These are phyloP conservation scores for Pammene aurita DNA, from an alignment of 2,888 invertebrate species.

Conservation along the genomic window DNA sequence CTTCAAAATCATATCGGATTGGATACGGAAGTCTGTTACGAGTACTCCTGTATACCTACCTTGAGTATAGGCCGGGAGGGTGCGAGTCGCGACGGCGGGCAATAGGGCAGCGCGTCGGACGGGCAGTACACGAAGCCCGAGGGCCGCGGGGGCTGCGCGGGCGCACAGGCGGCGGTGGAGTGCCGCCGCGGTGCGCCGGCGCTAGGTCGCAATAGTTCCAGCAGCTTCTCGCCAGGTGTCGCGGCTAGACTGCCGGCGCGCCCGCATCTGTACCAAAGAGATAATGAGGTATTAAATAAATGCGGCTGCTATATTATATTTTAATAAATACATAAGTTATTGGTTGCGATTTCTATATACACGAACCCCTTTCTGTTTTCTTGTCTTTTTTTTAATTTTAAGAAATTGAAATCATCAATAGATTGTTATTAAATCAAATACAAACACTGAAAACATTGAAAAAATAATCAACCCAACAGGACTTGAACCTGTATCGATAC, in stretches of 20 bases:
- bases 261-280: conserved; percentile 62
- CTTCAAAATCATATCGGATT: too few relatives aligned
- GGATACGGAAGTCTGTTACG: too few relatives aligned
- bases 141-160: conserved; percentile 57
- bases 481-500: too few relatives aligned
- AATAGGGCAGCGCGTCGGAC: conserved; percentile 79
- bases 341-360: too few relatives aligned
- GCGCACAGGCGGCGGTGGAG: conserved; percentile 72
- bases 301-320: too few relatives aligned
- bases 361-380: too few relatives aligned
- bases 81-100: conserved; percentile 75
- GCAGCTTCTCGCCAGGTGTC: conserved; percentile 79
- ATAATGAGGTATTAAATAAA: neutral
- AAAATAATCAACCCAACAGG: too few relatives aligned
- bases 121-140: conserved; percentile 79
- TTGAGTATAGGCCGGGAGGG: conserved; percentile 59
- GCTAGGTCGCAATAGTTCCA: conserved; percentile 80
- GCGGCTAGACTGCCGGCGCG: conserved; percentile 79
- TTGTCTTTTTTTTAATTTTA: too few relatives aligned
- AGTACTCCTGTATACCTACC: conserved; percentile 34
- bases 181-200: conserved; percentile 75
- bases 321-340: too few relatives aligned
- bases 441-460: too few relatives aligned
- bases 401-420: too few relatives aligned
- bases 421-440: too few relatives aligned